These are phyloP conservation scores for Diaperis boleti DNA, from an alignment of 2,888 invertebrate species.

Conservation along the genomic window DNA sequence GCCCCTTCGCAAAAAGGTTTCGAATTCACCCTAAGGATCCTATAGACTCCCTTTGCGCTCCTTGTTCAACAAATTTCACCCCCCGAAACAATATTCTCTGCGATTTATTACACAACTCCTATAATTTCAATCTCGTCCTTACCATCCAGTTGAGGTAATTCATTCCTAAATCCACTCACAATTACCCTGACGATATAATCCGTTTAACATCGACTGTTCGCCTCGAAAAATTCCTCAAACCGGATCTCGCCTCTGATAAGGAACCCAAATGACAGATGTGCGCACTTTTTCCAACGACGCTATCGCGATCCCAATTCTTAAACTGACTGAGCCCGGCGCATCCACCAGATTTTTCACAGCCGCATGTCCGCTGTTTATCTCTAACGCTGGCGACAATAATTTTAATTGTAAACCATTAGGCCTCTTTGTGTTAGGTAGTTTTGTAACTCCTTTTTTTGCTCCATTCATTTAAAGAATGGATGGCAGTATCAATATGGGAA, in stretches of 20 bases:
- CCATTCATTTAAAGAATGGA: no score
- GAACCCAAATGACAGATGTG: conserved; percentile 30
- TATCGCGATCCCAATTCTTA: conserved; percentile 29
- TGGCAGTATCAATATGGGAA: no score
- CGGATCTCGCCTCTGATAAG: conserved; percentile 20
- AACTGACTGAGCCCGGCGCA: conserved; percentile 17
- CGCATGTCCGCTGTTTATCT: conserved; percentile 6
- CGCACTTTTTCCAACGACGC: conserved; percentile 26
- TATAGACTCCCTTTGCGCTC: conserved; percentile 43
- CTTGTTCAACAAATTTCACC: conserved; percentile 41
- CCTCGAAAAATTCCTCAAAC: conserved; percentile 15
- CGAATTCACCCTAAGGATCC: conserved; percentile 45
- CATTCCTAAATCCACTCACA: conserved; percentile 28
- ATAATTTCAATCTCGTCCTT: conserved; percentile 42
- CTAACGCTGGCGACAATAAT: no score
- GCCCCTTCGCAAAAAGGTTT: conserved; percentile 43
- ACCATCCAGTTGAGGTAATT: conserved; percentile 33
- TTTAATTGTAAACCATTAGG: no score
- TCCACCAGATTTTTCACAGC: conserved; percentile 21
- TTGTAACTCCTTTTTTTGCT: no score
- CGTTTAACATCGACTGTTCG: conserved; percentile 20
- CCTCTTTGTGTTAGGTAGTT: no score
- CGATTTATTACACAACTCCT: conserved; percentile 45
- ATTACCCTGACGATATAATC: conserved; percentile 33
- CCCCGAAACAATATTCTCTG: conserved; percentile 47